These are phyloP conservation scores for Thalassaphorura encarpata DNA, from an alignment of 1,140 invertebrate species.

Conservation along the genomic window DNA sequence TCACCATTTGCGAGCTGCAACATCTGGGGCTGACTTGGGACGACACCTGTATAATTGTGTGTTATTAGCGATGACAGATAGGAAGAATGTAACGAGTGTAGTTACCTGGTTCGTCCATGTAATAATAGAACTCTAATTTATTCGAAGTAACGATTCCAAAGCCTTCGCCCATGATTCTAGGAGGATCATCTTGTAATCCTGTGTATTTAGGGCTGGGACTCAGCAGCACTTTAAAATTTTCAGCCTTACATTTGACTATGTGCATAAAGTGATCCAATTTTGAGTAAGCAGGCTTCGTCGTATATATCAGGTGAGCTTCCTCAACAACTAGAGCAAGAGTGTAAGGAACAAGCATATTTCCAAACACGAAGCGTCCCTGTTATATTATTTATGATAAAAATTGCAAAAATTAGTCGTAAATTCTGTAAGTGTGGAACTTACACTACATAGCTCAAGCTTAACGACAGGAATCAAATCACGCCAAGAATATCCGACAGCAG, in stretches of 20 bases:
- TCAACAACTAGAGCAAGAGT: constrained; percentile 87
- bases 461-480: constrained; percentile 93
- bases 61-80: background rate
- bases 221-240: constrained; percentile 89
- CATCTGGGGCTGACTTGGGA: constrained; percentile 78
- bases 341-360: constrained; percentile 89
- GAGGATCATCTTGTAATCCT: constrained; percentile 86
- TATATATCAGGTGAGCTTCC: constrained; percentile 89
- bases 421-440: constrained; percentile 38
- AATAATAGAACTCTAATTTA: constrained; percentile 87
- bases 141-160: constrained; percentile 95
- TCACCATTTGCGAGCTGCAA: constrained; percentile 87
- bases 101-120: constrained; percentile 82
- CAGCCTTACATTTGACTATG: constrained; percentile 84
- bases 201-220: constrained; percentile 89
- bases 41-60: constrained; percentile 49
- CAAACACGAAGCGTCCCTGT: constrained; percentile 84
- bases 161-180: constrained; percentile 94
- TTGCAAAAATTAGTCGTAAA: background rate
- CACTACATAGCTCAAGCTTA: constrained; percentile 81
- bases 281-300: constrained; percentile 87
- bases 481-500: constrained; percentile 58
- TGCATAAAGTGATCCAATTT: constrained; percentile 93
- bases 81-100: constrained; percentile 1
- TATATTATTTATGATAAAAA: too few species aligned